phyloP scores from a whole-genome alignment of 2,113 vertebrate species.

The Puffinus mauretanicus region DNA sequence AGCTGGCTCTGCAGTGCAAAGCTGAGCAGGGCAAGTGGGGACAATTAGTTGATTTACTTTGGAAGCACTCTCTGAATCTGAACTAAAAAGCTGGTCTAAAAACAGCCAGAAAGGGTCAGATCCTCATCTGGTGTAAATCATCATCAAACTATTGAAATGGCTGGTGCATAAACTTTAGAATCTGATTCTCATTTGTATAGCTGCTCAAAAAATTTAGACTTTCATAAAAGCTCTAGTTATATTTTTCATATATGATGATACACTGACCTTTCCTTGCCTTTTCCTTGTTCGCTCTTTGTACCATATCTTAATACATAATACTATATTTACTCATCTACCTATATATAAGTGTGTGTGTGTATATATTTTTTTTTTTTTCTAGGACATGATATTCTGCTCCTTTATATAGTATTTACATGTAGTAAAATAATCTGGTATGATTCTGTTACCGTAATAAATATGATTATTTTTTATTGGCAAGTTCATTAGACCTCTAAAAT shows the following conservation, averaged over 20 bases:
- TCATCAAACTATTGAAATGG: neutral
- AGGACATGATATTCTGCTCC: neutral
- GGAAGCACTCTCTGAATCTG: neutral
- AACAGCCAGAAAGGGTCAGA: neutral
- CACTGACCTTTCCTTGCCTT: neutral
- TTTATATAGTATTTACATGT: neutral
- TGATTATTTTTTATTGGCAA: neutral
- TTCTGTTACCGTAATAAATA: neutral
- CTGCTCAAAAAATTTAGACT: neutral
- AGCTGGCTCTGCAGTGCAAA: neutral
- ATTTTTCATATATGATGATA: neutral
- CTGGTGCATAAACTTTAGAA: neutral
- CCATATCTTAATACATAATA: neutral
- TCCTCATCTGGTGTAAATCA: neutral
- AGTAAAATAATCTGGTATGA: neutral
- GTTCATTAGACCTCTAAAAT: neutral
- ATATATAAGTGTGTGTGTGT: too few relatives aligned
- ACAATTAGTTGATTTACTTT: neutral
- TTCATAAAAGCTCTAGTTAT: neutral
- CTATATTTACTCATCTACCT: neutral
- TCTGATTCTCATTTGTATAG: neutral
- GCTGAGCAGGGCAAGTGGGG: neutral
- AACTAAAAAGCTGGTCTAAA: neutral
- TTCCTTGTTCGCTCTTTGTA: neutral
- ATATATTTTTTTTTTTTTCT: neutral